These are phyloP conservation scores for Plecotus auritus DNA, from an alignment of 2,113 vertebrate species.

Conservation along the genomic window DNA sequence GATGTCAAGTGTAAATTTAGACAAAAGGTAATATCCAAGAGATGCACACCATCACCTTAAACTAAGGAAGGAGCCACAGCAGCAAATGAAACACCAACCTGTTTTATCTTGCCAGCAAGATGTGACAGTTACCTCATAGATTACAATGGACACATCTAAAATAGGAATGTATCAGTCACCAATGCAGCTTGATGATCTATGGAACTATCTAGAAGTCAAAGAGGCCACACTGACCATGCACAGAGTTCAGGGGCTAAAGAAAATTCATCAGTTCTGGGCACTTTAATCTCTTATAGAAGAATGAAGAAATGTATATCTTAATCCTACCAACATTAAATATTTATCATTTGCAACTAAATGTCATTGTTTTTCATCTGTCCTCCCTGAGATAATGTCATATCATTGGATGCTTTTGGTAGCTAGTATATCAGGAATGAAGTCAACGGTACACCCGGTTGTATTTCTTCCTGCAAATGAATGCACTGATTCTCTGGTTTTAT, in stretches of 20 bases:
- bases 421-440: background rate
- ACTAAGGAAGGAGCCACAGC: background rate
- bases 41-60: background rate
- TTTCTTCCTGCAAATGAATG: background rate
- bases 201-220: background rate
- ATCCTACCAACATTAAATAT: background rate
- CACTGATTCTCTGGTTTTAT: background rate
- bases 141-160: background rate
- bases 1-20: conserved; percentile 42
- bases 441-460: background rate
- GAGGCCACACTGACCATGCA: background rate
- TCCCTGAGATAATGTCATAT: background rate
- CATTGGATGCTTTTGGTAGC: background rate
- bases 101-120: background rate
- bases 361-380: background rate
- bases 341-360: background rate
- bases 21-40: conserved; percentile 16
- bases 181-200: background rate
- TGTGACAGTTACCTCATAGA: background rate
- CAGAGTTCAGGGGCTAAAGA: background rate
- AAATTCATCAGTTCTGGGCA: fast-evolving
- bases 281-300: background rate
- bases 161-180: background rate
- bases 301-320: background rate
- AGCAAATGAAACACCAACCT: too few relatives aligned